These are phyloP conservation scores for Azorinus chamasolen DNA, from an alignment of 2,888 invertebrate species.

Conservation along the genomic window DNA sequence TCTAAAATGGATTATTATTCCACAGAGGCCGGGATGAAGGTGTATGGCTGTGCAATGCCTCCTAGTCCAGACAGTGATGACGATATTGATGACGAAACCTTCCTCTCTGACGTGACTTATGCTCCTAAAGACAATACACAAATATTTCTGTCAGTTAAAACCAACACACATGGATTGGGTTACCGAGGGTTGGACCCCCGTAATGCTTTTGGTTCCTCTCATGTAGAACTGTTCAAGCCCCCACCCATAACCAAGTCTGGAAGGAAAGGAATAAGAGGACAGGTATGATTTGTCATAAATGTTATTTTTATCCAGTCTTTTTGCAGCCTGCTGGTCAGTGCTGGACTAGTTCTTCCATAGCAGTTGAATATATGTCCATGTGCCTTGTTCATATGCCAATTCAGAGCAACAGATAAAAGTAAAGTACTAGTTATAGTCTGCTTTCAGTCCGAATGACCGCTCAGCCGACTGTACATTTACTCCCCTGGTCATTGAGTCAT, in stretches of 20 bases:
- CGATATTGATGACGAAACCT: slow-evolving; percentile 70
- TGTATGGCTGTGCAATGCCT: slow-evolving; percentile 82
- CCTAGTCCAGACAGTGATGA: slow-evolving; percentile 61
- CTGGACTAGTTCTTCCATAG: no score
- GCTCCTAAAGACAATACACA: slow-evolving; percentile 88
- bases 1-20: no score
- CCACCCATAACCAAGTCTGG: slow-evolving; percentile 64
- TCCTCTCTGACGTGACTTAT: slow-evolving; percentile 78
- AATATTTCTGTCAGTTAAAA: slow-evolving; percentile 91
- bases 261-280: slow-evolving; percentile 82
- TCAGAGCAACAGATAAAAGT: no score
- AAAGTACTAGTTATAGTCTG: no score
- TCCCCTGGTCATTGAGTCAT: no score
- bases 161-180: slow-evolving; percentile 89
- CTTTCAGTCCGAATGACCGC: no score
- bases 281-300: slow-evolving; percentile 70
- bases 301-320: no score
- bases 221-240: slow-evolving; percentile 76
- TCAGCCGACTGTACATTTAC: no score
- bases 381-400: no score
- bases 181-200: slow-evolving; percentile 85
- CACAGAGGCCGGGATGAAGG: slow-evolving; percentile 46
- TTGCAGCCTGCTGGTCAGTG: no score
- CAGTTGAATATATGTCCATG: no score
- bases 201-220: slow-evolving; percentile 76